Conservation (phyloP, 2,113 vertebrate genomes). For the Pampusana beccarii region DNA sequence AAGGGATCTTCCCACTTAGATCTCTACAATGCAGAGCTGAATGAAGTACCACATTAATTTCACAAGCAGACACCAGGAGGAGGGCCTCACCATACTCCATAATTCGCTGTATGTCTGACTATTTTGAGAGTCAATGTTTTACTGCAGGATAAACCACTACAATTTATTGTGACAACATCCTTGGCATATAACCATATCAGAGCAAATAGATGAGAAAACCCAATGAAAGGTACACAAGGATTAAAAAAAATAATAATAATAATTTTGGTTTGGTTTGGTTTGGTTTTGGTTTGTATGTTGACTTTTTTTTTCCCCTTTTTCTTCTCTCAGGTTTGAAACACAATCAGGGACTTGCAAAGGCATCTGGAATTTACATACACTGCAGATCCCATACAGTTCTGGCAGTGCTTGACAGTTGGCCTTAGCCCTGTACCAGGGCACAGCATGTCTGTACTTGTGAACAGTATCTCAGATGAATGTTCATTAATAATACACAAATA, state of each 20-base stretch:
- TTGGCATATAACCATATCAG: not conserved
- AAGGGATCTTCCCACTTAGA: not conserved
- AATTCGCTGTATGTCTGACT: not conserved
- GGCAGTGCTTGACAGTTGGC: not conserved
- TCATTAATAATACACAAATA: not conserved
- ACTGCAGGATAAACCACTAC: not conserved
- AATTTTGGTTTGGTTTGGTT: too few relatives aligned
- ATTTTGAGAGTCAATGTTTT: not conserved
- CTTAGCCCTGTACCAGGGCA: not conserved
- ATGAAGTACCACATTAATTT: not conserved
- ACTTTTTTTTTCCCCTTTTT: not conserved
- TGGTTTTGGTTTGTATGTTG: not conserved
- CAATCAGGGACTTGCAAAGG: not conserved
- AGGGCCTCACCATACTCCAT: accelerated
- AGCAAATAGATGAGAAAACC: not conserved
- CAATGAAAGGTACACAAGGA: not conserved
- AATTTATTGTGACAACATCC: not conserved
- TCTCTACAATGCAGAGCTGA: not conserved
- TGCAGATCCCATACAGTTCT: not conserved
- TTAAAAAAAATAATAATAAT: too few relatives aligned
- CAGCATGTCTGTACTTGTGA: not conserved
- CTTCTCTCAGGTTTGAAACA: not conserved
- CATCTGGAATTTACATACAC: not conserved
- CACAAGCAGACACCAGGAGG: accelerated
- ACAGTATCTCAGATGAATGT: not conserved